A percentile compares a stretch with the other conserved stretches of the same genome.
These are phyloP conservation scores for Malurus elegans DNA, from an alignment of 2,113 vertebrate genomes.

Conservation along the genomic window DNA sequence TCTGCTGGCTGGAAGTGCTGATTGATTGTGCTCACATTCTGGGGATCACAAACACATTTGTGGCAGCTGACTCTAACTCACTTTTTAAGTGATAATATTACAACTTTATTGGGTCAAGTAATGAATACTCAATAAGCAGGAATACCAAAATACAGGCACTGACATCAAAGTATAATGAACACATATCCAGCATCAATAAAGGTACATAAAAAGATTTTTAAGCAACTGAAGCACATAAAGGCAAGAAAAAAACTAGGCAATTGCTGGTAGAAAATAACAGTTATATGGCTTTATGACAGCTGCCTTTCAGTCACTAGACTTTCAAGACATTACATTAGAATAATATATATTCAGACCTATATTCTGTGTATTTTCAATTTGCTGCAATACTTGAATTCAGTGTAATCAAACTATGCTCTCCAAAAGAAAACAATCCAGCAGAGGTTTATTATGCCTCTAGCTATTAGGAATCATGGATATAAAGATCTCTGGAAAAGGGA, in stretches of 20 bases:
- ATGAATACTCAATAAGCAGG: neutral
- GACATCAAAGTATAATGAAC: neutral
- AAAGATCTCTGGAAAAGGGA: neutral
- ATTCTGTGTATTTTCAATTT: neutral
- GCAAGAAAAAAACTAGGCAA: neutral
- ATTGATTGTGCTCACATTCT: neutral
- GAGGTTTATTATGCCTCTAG: neutral
- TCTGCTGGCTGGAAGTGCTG: neutral
- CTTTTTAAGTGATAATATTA: neutral
- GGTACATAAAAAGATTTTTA: neutral
- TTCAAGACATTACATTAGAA: neutral
- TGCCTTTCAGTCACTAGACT: neutral
- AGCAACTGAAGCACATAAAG: neutral
- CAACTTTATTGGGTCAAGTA: neutral
- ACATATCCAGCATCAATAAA: neutral
- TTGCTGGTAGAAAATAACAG: neutral
- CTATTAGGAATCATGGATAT: neutral
- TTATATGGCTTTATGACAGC: neutral
- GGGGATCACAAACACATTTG: neutral
- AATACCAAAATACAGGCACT: neutral
- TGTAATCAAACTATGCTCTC: neutral
- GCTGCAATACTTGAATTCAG: neutral
- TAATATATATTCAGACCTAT: neutral
- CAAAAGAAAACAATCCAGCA: neutral
- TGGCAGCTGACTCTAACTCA: neutral